Evolutionary conservation across 2,888 invertebrate species (phyloP), one percentile per base, ranked within the genome.

Genomic region (Pherbina coryleti): DNA sequence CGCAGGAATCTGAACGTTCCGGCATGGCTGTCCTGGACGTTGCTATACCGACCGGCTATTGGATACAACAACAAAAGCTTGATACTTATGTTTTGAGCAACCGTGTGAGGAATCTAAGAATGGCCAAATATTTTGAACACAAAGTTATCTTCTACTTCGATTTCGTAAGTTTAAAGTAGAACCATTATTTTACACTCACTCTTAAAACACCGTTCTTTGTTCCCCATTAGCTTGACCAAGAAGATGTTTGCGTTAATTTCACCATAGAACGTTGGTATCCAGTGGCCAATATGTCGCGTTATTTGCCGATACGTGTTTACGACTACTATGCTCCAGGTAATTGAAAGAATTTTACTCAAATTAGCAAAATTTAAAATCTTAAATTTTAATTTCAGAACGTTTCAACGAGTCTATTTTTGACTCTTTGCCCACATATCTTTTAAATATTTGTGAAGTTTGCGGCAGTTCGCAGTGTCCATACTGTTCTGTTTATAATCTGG

Each of bases 271-370:
- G 98, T 82, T 98, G 98, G 98, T 95, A 93, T 90, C 98, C 98
- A 0, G 97, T 98, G 3, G 98, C 98, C 70, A 98, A 98, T 90
- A 96, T 98, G 95, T 97, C 98, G 0, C 92, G 97, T 66, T 97
- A 96, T 90, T 92, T 98, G 82, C 94, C 97, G 4, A 94, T 97
- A 75, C 92, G 96, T 77, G 94, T 98, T 14, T 98, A 97, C 90
- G 98, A 98, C 91, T 98, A 97, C 89, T 98, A 98, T 90, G 95
- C 98, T 75, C 98, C 98, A 85, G 97, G 97, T 97, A 90, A 90
- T 88, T 84, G 62, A 31, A 76, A 34, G 66, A 8, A 51, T 3
- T 49, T 44, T 49, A 57, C 5, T 57, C 14, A 14, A 28, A 28
- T 64, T 14, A 25, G 17, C 19, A 44, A 67, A 51, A 64, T n/a